These are phyloP conservation scores for Noctua pronuba DNA, from an alignment of 2,888 invertebrate genomes.

Conservation along the genomic window DNA sequence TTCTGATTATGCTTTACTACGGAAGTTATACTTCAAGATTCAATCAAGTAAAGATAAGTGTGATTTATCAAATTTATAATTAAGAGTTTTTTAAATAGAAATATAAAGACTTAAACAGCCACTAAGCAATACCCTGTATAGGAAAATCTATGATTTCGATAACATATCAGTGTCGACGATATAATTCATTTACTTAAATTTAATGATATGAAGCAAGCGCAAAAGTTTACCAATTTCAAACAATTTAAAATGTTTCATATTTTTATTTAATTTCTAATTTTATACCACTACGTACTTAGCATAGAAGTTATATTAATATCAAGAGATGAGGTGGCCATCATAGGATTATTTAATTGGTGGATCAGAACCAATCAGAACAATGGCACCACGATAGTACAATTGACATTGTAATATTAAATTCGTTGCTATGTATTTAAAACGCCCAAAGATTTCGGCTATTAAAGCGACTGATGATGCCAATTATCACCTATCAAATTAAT, in stretches of 20 bases:
- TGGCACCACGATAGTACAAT: not conserved
- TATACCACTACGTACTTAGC: constrained; percentile 53
- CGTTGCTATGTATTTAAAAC: not conserved
- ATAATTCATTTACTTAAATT: constrained; percentile 80
- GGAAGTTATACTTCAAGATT: constrained; percentile 51
- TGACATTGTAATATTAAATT: not conserved
- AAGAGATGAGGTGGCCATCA: constrained; percentile 4
- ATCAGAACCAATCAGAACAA: not conserved
- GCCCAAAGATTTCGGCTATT: not conserved
- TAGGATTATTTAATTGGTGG: not conserved
- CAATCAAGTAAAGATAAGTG: constrained; percentile 8
- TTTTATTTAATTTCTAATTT: constrained; percentile 43
- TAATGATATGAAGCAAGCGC: constrained; percentile 89
- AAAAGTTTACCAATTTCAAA: constrained; percentile 72
- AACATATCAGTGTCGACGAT: constrained; percentile 62
- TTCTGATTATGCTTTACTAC: not conserved
- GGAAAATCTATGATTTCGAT: constrained; percentile 65
- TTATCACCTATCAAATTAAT: constrained; percentile 35
- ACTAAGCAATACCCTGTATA: constrained; percentile 57
- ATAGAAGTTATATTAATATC: constrained; percentile 38
- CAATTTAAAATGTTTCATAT: constrained; percentile 55
- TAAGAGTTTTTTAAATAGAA: not conserved
- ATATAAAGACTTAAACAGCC: constrained; percentile 48
- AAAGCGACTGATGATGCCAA: not conserved
- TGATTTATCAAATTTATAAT: not conserved